phyloP scores from a whole-genome alignment of 2,113 vertebrate species.

The Mixornis gularis region DNA sequence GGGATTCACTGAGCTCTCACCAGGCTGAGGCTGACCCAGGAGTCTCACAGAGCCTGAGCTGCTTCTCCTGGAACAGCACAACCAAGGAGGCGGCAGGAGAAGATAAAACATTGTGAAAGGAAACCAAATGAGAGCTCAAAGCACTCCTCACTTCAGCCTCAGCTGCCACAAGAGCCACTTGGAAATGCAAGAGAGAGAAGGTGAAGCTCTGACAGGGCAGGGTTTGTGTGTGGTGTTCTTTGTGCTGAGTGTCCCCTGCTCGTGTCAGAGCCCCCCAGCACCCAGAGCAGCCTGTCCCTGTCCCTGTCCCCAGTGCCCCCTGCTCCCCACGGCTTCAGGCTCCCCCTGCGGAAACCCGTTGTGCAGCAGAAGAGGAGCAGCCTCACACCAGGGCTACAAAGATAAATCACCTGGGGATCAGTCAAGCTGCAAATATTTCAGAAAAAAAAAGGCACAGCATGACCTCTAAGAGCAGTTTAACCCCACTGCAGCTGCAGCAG shows the following conservation, averaged over 20 bases:
- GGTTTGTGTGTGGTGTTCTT: neutral
- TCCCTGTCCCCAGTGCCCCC: neutral
- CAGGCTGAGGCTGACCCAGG: neutral
- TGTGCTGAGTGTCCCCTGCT: neutral
- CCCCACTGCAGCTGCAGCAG: neutral
- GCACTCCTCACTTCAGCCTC: neutral
- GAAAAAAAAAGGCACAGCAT: neutral
- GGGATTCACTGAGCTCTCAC: neutral
- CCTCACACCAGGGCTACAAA: neutral
- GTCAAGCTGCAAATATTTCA: neutral
- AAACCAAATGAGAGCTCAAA: neutral
- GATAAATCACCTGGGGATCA: neutral
- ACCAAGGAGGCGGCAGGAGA: neutral
- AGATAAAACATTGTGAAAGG: neutral
- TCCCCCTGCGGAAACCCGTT: neutral
- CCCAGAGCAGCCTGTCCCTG: neutral
- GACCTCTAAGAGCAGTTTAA: neutral
- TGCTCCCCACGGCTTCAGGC: neutral
- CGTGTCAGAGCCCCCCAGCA: neutral
- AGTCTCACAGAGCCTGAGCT: neutral
- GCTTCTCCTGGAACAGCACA: neutral
- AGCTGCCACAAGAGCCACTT: neutral
- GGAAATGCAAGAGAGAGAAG: neutral
- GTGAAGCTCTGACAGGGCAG: neutral
- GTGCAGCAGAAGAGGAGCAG: neutral